phyloP scores from a whole-genome alignment of 2,797 vertebrate species.

The Chiroxiphia lanceolata region DNA sequence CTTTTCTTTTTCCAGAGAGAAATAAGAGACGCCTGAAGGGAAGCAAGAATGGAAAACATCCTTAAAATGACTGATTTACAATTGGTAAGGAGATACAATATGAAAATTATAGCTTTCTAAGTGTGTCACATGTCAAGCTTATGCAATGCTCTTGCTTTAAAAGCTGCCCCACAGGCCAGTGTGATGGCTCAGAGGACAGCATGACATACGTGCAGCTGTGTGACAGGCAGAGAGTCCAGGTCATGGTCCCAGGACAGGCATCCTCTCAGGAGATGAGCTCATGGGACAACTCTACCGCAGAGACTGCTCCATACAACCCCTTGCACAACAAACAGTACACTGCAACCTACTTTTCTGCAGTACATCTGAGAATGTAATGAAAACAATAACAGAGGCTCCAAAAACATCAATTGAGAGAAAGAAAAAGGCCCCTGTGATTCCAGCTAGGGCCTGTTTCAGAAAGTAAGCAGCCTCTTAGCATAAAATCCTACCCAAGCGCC shows the following conservation, averaged over 20 bases:
- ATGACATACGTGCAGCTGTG: background rate
- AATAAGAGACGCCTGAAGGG: slow-evolving; percentile 82
- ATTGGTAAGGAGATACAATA: slow-evolving; percentile 72
- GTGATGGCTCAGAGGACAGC: background rate
- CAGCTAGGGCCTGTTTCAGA: background rate
- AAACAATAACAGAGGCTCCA: background rate
- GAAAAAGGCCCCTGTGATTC: background rate
- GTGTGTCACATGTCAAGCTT: slow-evolving; percentile 24
- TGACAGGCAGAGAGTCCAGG: background rate
- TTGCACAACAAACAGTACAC: background rate
- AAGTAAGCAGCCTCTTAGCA: background rate
- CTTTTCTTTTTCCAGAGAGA: slow-evolving; percentile 79
- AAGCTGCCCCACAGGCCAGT: background rate
- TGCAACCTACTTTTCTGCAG: background rate
- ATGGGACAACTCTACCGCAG: background rate
- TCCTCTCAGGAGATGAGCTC: background rate
- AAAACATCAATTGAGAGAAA: background rate
- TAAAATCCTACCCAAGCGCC: background rate
- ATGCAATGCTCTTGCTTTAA: background rate
- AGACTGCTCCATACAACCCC: background rate
- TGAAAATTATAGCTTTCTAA: slow-evolving; percentile 72
- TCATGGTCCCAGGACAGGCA: background rate
- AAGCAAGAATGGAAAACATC: slow-evolving; percentile 77
- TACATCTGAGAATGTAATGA: background rate
- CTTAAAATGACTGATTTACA: slow-evolving; percentile 84